Percentiles rank a stretch among this genome's conserved stretches.
Conservation (phyloP, 2,888 invertebrate genomes). For the Brachyptera risi region DNA sequence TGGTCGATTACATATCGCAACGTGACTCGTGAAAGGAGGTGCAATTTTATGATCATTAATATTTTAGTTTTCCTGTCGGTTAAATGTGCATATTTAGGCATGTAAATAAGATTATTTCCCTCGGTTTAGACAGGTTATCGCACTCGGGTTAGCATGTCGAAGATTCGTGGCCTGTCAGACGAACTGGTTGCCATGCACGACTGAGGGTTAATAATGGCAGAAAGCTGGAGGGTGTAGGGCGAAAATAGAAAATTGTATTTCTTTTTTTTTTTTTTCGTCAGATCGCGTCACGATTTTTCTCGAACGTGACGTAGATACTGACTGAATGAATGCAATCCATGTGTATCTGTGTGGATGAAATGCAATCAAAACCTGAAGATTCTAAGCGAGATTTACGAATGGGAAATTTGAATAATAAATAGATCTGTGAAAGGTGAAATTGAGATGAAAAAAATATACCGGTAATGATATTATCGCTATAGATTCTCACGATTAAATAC, state of each 20-base stretch:
- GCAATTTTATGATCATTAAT: not conserved
- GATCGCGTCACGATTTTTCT: not conserved
- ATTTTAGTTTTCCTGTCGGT: not conserved
- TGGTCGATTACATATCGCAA: not conserved
- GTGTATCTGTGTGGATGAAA: not conserved
- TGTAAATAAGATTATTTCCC: too few relatives aligned
- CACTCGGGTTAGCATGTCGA: not conserved
- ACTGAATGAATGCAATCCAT: too few relatives aligned
- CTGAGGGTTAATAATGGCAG: not conserved
- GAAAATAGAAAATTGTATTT: not conserved
- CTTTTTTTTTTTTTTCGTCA: not conserved
- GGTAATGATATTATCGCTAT: not conserved
- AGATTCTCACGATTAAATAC: too few relatives aligned
- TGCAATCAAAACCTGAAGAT: not conserved
- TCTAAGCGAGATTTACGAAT: too few relatives aligned
- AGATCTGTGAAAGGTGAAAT: not conserved
- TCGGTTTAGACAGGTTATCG: slow-evolving; percentile 8
- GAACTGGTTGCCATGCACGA: too few relatives aligned
- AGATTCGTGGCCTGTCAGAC: not conserved
- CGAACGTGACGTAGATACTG: not conserved
- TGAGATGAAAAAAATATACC: not conserved
- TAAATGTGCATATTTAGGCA: too few relatives aligned
- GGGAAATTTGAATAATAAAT: not conserved
- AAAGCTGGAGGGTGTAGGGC: slow-evolving; percentile 1
- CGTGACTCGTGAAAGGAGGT: slow-evolving; percentile 4